A percentile compares a stretch with the other conserved stretches of the same genome.
These are phyloP conservation scores for Cecropterus lyciades DNA, from an alignment of 1,140 invertebrate species.

Conservation along the genomic window DNA sequence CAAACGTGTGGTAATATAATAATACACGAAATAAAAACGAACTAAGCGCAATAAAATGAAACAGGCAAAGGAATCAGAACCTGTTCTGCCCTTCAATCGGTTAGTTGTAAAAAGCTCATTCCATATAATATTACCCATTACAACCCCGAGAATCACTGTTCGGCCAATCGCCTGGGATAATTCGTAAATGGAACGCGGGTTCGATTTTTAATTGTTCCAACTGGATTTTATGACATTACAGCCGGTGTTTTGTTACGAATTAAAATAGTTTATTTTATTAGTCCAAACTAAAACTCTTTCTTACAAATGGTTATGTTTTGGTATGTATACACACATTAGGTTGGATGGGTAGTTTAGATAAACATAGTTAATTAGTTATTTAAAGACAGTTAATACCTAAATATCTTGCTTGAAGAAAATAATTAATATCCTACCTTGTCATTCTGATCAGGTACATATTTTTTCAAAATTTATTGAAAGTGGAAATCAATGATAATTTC, in stretches of 20 bases:
- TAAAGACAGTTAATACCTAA: no score
- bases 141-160: conserved; percentile 77
- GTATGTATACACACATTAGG: no score
- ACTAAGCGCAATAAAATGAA: conserved; percentile 77
- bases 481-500: conserved; percentile 6
- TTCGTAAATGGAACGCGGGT: conserved; percentile 75
- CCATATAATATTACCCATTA: conserved; percentile 82
- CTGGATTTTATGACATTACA: conserved; percentile 62
- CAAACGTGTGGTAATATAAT: conserved; percentile 72
- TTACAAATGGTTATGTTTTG: not conserved
- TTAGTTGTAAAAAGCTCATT: conserved; percentile 81
- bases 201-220: conserved; percentile 81
- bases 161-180: conserved; percentile 67
- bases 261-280: conserved; percentile 39
- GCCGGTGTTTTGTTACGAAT: conserved; percentile 60
- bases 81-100: conserved; percentile 73
- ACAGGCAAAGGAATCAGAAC: conserved; percentile 66
- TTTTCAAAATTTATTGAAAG: not conserved
- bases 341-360: no score
- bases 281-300: conserved; percentile 5
- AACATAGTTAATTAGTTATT: no score
- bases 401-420: no score
- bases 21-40: conserved; percentile 71
- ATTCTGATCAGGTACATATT: no score
- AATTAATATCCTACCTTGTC: no score